Evolutionary conservation across 2,888 invertebrate genomes (phyloP).

Genomic region (Yponomeuta malinellus): DNA sequence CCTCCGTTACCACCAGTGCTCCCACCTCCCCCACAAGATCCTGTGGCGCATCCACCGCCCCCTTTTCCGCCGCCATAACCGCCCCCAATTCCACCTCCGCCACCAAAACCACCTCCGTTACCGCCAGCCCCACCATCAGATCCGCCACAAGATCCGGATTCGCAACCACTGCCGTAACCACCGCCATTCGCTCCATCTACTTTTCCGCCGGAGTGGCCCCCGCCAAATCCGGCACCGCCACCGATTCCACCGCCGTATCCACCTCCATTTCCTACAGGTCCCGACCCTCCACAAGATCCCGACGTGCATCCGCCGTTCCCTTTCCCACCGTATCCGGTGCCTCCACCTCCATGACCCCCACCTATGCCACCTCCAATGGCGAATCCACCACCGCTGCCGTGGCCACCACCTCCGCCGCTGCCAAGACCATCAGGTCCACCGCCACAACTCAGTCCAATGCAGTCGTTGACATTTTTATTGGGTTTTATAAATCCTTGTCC

Average conservation of each 20-base stretch:
- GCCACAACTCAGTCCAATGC: not conserved
- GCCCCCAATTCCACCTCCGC: not conserved
- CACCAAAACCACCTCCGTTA: not conserved
- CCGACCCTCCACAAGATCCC: not conserved
- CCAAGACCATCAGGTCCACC: not conserved
- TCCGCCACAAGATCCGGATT: not conserved
- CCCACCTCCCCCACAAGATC: constrained; percentile 12
- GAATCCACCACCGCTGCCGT: not conserved
- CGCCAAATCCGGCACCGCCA: no score
- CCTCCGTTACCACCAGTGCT: constrained; percentile 14
- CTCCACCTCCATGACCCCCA: not conserved
- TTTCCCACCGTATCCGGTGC: not conserved
- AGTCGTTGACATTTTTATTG: not conserved
- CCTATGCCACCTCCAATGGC: not conserved
- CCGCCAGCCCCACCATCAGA: not conserved
- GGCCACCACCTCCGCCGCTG: not conserved
- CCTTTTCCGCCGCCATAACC: not conserved
- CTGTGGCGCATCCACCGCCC: not conserved
- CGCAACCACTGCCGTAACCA: constrained; percentile 4
- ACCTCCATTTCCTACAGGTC: not conserved
- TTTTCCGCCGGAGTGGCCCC: no score
- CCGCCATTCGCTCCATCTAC: not conserved
- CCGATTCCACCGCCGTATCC: constrained; percentile 7
- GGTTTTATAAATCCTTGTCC: not conserved
- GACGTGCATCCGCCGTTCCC: not conserved